Base-by-base conservation (phyloP, 2,113 vertebrate species). In the Epinephelus cyanopodus region DNA sequence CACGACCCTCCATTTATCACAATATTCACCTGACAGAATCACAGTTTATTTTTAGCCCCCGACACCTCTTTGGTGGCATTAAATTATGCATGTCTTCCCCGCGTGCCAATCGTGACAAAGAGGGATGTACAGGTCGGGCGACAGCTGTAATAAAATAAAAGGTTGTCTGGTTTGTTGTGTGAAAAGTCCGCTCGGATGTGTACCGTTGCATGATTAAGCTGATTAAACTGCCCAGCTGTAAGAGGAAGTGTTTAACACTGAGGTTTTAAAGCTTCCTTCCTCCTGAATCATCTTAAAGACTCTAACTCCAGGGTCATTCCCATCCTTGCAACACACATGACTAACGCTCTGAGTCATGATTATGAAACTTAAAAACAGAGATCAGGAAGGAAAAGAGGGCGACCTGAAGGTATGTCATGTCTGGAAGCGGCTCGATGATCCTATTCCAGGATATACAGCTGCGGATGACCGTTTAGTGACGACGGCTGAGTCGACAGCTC, bases 41-140 rank as follows among this genome's bases (percentile, higher is more conserved):
- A 90, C 79, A 75, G 72, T 85, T 80, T 95, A 95, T 95, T 95
- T 95, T 95, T 94, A 95, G 93, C 67, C 76, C 52, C 21, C 47
- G 1, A 79, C 86, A 76, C 88, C 81, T 93, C 89, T 82, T 83
- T 80, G 82, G 76, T 75, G 81, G 74, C 79, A 19, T 91, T 95
- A 82, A 94, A 94, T 95, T 94, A 95, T 95, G 92, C 90, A 94
- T 82, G 65, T 89, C 78, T 89, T 89, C 83, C 77, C 9, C 58
- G 27, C 84, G 84, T 56, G 15, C 54, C 33, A 42, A 83, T 91
- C 79, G 90, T 93, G 83, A 90, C 86, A 87, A 67, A 85, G 81
- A 89, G 42, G 63, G 79, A 90, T 52, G 60, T 17, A 37, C 2
- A 54, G 86, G 66, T 72, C 18, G 19, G 33, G 58, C 15, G n/a